These are phyloP conservation scores for Perizoma affinitatum DNA, from an alignment of 2,888 invertebrate species.

Conservation along the genomic window DNA sequence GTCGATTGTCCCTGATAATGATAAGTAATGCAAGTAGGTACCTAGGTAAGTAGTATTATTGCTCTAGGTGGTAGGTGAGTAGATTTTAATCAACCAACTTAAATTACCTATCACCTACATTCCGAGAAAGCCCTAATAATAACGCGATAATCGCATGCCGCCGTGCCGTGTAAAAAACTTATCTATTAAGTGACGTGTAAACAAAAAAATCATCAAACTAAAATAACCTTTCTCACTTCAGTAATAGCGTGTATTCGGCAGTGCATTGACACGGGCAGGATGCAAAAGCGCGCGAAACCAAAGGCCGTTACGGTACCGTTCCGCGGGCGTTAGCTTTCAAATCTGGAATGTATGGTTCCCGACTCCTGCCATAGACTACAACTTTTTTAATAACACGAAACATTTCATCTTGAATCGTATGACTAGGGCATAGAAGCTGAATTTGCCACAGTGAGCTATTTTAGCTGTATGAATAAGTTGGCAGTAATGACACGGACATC, in stretches of 20 bases:
- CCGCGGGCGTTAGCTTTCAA: conserved; percentile 52
- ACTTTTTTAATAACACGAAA: conserved; percentile 6
- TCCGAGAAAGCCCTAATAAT: conserved; percentile 28
- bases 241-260: conserved; percentile 12
- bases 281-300: conserved; percentile 27
- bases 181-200: conserved; percentile 34
- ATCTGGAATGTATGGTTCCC: conserved; percentile 41
- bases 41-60: too few species aligned
- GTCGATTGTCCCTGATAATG: too few species aligned
- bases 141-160: conserved; percentile 43
- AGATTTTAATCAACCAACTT: too few species aligned
- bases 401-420: conserved; percentile 9
- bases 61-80: too few species aligned
- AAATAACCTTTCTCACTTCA: conserved; percentile 41
- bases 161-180: conserved; percentile 29
- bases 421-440: not conserved
- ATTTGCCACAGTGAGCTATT: not conserved
- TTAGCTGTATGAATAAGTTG: conserved; percentile 1
- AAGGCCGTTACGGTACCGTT: conserved; percentile 63
- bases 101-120: conserved; percentile 7
- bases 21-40: too few species aligned
- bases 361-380: conserved; percentile 31
- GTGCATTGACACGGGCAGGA: conserved; percentile 26
- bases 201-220: conserved; percentile 10
- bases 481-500: conserved; percentile 18